Evolutionary conservation across 1,140 invertebrate genomes (phyloP).

Genomic region (Pseudomyrmex flavicornis): DNA sequence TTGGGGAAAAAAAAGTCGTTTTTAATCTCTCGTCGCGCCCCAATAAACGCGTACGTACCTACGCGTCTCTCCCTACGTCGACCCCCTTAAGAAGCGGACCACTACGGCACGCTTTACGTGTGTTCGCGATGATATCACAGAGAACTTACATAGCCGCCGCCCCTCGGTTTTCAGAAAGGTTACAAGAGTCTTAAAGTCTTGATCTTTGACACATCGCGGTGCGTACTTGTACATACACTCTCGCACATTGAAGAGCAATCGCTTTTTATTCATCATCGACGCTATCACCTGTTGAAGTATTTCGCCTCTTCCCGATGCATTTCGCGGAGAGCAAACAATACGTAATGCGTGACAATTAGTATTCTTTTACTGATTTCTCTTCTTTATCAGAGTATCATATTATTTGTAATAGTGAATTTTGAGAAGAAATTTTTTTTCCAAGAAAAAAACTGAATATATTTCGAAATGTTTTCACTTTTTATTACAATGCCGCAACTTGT

Average conservation of each 20-base stretch:
- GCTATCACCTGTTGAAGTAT: slow-evolving; percentile 9
- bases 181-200: neutral
- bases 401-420: no score
- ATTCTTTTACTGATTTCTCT: neutral
- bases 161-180: neutral
- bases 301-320: neutral
- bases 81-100: slow-evolving; percentile 45
- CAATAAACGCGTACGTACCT: slow-evolving; percentile 61
- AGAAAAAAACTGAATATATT: no score
- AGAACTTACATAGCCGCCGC: no score
- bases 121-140: neutral
- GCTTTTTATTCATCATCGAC: neutral
- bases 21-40: slow-evolving; percentile 79
- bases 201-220: no score
- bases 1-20: slow-evolving; percentile 74
- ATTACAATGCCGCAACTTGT: no score
- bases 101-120: slow-evolving; percentile 15
- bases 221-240: no score
- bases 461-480: no score
- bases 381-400: no score
- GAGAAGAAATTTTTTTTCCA: no score
- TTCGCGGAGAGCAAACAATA: neutral
- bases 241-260: no score
- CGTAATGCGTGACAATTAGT: neutral
- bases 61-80: neutral